Base-by-base conservation (phyloP, 1,140 invertebrate species). In the Polypedilum vanderplanki region DNA sequence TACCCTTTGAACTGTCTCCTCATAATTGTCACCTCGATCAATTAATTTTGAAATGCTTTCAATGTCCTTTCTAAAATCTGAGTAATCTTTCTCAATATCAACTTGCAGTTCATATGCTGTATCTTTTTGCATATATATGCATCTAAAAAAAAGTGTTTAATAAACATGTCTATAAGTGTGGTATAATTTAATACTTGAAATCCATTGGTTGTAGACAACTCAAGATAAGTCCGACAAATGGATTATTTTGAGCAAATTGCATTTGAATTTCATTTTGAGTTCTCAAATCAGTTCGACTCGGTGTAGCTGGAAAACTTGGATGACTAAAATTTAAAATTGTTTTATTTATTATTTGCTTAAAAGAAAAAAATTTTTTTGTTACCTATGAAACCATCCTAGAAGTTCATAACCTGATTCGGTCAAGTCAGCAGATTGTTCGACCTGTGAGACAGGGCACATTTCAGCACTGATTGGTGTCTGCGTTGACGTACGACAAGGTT, bases 381-480 rank as follows among this genome's bases (percentile, higher is more conserved):
- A 33, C 24, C 88, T 88, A 79, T 90, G 88, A 79, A 88, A 90
- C 88, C 88, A 90, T 4, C 88, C 88, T 5, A 89, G 83, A 12
- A 88, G 84, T 73, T 83, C 81, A 74, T 86, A 79, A 46, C 84
- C 84, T 70, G 81, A 79, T 33, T 79, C 77, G 40, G 83, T 81
- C 12, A 90, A 82, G n/a, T 78, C 79, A 75, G 87, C 86, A 76
- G 84, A 83, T 7, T 87, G 87, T 78, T 84, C 83, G 22, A 83
- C 84, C 78, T 87, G 86, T 12, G 86, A 87, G n/a, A 88, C 85
- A 75, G 91, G 90, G 79, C 91, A 91, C 89, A 92, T 92, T 77
- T 92, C 91, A 80, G 90, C 92, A 81, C 90, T 89, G 40, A 89
- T 88, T 40, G 85, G 83, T 41, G 86, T 88, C 76, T 88, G 86